Base-by-base conservation (phyloP, 2,113 vertebrate species). In the Benitochromis conjunctus region DNA sequence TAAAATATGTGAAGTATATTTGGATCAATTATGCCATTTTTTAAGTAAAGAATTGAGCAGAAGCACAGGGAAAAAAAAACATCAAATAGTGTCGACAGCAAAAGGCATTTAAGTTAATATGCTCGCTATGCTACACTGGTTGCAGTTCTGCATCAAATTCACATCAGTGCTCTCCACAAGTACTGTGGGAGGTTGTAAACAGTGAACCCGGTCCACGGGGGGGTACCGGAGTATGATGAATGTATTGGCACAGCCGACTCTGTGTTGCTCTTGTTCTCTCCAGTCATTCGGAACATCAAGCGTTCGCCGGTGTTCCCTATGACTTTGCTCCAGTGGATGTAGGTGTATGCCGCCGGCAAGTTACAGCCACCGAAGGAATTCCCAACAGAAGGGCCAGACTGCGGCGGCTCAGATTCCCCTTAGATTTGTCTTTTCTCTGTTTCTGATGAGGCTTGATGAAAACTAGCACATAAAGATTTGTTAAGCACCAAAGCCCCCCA, bases 261-360 rank as follows among this genome's bases (percentile, higher is more conserved):
- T 82, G 86, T 94, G 94, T 93, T 91, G 87, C 91, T 90, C 92
- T 89, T 92, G 93, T 92, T 93, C 91, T 94, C 90, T 92, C 89
- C 92, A 95, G 91, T 91, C 92, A 94, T 85, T 94, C 83, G 93
- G 92, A 95, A 96, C 94, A 92, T 91, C 74, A 91, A 90, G 91
- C 69, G 81, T 86, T 90, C 51, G 58, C 94, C 36, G 86, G 91
- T 81, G 89, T 93, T 93, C 79, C 82, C 85, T 21, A 51, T 95
- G 95, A 95, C 94, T 96, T 95, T 95, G 93, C 94, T 90, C 58
- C 54, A 38, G 88, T 18, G 82, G 81, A 81, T 81, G 89, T 71
- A 89, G 88, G 86, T 90, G 87, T 79, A 38, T 6, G 89, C 91
- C 85, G 60, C 9, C 78, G 86, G 87, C 90, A 18, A 62, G n/a